A percentile compares a stretch with the other conserved stretches of the same genome.
Conservation (phyloP, 1,140 invertebrate species). For the Asbolus verrucosus region DNA sequence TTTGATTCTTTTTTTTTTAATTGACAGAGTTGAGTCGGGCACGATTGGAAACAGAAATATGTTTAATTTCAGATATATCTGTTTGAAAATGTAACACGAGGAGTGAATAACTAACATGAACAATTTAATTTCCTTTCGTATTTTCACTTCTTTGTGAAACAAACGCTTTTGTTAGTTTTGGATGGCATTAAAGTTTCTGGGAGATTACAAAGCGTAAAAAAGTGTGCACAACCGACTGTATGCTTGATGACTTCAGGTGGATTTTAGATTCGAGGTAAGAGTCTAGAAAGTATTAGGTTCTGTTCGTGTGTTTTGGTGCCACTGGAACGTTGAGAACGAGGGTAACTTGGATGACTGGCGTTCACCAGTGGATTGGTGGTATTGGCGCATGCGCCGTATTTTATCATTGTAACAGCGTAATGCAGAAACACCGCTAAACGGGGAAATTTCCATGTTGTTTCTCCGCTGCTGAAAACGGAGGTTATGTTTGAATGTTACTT, state of each 20-base stretch:
- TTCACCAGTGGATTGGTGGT: conserved; percentile 28
- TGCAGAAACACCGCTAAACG: conserved; percentile 37
- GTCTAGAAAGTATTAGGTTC: not conserved
- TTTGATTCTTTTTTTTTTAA: too few relatives aligned
- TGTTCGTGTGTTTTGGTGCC: conserved; percentile 20
- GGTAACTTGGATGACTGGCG: conserved; percentile 41
- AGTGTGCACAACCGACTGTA: too few relatives aligned
- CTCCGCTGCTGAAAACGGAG: conserved; percentile 13
- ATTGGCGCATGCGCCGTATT: conserved; percentile 21
- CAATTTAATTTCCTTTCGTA: not conserved
- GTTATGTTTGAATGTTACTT: conserved; percentile 38
- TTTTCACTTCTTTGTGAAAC: not conserved
- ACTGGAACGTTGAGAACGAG: conserved; percentile 27
- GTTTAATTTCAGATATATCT: too few relatives aligned
- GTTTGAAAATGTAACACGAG: too few relatives aligned
- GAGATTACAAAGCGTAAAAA: too few relatives aligned
- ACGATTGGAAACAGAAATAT: too few relatives aligned
- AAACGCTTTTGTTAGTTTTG: not conserved
- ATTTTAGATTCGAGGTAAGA: not conserved
- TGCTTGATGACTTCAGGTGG: not conserved
- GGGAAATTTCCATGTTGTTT: conserved; percentile 41
- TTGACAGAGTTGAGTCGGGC: too few relatives aligned
- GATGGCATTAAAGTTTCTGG: too few relatives aligned
- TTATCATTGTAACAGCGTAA: conserved; percentile 33
- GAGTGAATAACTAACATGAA: too few relatives aligned